Base-by-base conservation (phyloP, 2,797 vertebrate species). In the Pseudopleuronectes americanus region DNA sequence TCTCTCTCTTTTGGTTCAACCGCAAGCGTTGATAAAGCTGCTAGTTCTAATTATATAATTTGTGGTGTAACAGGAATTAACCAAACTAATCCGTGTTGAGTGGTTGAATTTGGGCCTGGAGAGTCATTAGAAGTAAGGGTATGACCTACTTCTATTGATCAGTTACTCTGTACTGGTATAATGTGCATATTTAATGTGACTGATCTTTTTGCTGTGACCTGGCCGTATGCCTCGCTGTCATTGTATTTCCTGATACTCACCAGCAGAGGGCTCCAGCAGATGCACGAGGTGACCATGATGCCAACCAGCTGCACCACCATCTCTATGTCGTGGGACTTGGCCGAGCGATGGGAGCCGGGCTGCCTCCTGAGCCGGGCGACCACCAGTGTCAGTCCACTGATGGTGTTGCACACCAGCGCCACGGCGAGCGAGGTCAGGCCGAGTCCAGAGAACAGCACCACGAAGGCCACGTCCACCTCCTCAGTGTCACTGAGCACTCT, bases 201-300 rank as follows among this genome's bases (percentile, higher is more conserved):
- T 26, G 23, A 54, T 14, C 14, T 54, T 26, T 13, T 26, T n/a
- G 8, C 31, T 33, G 9, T 33, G 31, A 33, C 31, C 31, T 33
- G 31, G 31, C 9, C 31, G 31, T 10, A 33, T 33, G 31, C 31
- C 12, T 38, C 36, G 9, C 36, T 38, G 36, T 71, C 8, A 0
- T 23, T 79, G 71, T 48, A 71, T 24, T 45, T 79, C 41, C 52
- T 26, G 1, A 17, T 9, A 92, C 96, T 94, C 86, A 97, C 96
- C 96, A 97, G 90, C 82, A 97, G 91, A 59, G 96, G 96, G 83
- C 95, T 96, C 96, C 96, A 97, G 89, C 96, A 97, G 83, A 97
- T 94, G 62, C 95, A 96, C 0, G 96, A 97, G 7, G 96, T 96
- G 78, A 95, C 85, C 94, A 96, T 97, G 91, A 97, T 96, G 59